phyloP scores from a whole-genome alignment of 2,113 vertebrate species.

The Rhea pennata region DNA sequence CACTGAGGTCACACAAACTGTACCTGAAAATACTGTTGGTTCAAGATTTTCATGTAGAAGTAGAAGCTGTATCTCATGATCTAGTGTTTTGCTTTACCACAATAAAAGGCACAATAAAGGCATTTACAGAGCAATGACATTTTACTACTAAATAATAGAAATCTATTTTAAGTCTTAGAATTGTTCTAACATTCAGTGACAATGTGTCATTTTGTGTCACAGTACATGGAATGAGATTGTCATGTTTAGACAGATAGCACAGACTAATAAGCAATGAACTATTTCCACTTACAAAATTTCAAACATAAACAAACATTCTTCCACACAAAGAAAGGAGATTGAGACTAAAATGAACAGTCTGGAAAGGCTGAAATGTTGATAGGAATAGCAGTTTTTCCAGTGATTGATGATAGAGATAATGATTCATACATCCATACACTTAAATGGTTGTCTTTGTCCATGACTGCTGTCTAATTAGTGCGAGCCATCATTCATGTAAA shows the following conservation, averaged over 20 bases:
- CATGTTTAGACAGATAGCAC: background rate
- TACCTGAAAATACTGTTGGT: background rate
- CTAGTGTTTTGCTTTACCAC: background rate
- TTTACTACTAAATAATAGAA: background rate
- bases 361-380: constrained; percentile 7
- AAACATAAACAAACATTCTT: background rate
- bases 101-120: background rate
- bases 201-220: background rate
- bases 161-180: background rate
- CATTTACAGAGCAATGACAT: background rate
- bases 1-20: background rate
- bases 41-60: background rate
- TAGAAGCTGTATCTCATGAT: background rate
- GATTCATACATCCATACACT: constrained; percentile 42
- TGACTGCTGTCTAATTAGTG: constrained; percentile 68
- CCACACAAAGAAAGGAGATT: background rate
- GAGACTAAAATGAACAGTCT: background rate
- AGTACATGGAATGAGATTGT: background rate
- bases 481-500: constrained; percentile 52
- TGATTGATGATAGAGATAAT: constrained; percentile 52
- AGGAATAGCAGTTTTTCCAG: background rate
- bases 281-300: background rate
- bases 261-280: background rate
- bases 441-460: constrained; percentile 43
- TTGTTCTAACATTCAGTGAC: background rate